A percentile compares a stretch with the other conserved stretches of the same genome.
Conservation (phyloP, 1,140 invertebrate genomes). For the Pinna nobilis region DNA sequence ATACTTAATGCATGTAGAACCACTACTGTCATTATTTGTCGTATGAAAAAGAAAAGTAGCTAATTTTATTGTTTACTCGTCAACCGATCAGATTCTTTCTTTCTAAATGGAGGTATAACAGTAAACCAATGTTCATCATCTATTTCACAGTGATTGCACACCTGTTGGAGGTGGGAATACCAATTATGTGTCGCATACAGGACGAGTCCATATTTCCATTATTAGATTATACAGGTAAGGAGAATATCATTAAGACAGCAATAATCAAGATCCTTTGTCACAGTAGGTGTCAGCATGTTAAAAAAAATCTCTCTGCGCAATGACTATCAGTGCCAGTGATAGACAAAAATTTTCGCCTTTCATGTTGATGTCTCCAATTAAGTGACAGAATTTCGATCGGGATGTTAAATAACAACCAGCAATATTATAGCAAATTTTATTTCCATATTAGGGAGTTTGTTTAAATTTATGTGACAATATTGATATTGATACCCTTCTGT, state of each 20-base stretch:
- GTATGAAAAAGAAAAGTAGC: too few relatives aligned
- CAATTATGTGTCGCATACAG: constrained; percentile 55
- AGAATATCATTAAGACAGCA: not conserved
- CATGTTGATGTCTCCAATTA: not conserved
- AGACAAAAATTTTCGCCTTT: not conserved
- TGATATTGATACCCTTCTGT: not conserved
- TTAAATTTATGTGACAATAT: not conserved
- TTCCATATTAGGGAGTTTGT: not conserved
- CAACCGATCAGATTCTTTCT: too few relatives aligned
- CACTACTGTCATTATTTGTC: too few relatives aligned
- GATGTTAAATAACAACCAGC: not conserved
- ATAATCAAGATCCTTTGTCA: not conserved
- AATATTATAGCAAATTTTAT: not conserved
- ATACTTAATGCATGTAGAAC: too few relatives aligned
- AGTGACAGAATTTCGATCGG: not conserved
- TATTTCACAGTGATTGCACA: constrained; percentile 63
- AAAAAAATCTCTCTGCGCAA: not conserved
- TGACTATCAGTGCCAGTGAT: not conserved
- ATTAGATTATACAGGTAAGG: constrained; percentile 63
- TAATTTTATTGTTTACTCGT: too few relatives aligned
- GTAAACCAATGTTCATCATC: not conserved
- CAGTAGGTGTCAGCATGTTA: not conserved
- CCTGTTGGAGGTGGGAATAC: constrained; percentile 61
- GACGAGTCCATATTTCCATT: constrained; percentile 67
- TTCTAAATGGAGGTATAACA: too few relatives aligned